Conservation (phyloP, 64 coral and sea anemone genomes). For the Trachythela sp. region DNA sequence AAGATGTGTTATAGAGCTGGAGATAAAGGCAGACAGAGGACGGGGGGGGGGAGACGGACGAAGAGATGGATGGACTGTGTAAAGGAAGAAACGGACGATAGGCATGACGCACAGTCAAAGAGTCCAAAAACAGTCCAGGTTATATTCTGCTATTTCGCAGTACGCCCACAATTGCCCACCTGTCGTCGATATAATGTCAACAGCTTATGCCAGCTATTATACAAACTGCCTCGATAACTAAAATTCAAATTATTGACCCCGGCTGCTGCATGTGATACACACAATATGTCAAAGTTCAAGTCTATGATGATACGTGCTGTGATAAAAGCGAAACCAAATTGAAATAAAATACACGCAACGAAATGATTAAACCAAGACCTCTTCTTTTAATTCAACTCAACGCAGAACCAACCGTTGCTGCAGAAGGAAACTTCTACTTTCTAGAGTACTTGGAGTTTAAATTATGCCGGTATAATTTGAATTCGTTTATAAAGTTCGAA, state of each 20-base stretch:
- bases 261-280: no score
- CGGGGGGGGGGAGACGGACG: no score
- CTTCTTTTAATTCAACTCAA: slow-evolving; percentile 75
- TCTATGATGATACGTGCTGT: no score
- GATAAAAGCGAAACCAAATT: no score
- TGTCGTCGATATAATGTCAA: background rate
- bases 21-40: no score
- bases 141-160: background rate
- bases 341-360: background rate
- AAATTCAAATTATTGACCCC: no score
- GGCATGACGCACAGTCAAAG: background rate
- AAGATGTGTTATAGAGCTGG: no score
- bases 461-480: slow-evolving; percentile 74
- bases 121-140: background rate
- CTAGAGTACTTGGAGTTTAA: slow-evolving; percentile 86
- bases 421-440: slow-evolving; percentile 87
- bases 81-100: background rate
- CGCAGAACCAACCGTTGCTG: slow-evolving; percentile 68
- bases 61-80: no score
- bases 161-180: background rate
- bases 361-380: slow-evolving; percentile 71
- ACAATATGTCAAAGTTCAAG: no score
- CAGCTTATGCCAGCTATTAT: background rate
- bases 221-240: no score
- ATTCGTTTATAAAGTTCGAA: slow-evolving; percentile 70